phyloP scores from a whole-genome alignment of 2,888 invertebrate species.

The Hypsopygia costalis region DNA sequence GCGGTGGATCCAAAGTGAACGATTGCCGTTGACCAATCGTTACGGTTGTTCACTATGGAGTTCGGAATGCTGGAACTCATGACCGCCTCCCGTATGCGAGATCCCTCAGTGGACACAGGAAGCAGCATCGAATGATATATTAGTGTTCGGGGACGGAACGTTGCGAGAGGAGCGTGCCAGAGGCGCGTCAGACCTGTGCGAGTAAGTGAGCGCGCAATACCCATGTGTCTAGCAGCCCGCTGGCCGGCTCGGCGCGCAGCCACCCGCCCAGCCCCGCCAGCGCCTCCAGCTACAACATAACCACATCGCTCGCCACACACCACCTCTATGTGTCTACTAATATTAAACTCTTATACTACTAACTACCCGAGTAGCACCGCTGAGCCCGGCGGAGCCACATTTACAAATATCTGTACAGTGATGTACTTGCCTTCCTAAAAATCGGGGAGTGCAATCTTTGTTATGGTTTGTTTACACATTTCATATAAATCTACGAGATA shows the following conservation, averaged over 20 bases:
- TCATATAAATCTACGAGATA: not conserved
- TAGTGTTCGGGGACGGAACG: slow-evolving; percentile 18
- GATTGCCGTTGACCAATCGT: too few species aligned
- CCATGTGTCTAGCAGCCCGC: slow-evolving; percentile 77
- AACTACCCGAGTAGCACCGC: not conserved
- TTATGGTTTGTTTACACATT: not conserved
- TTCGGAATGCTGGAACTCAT: too few species aligned
- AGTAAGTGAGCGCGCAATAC: slow-evolving; percentile 81
- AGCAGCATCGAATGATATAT: slow-evolving; percentile 31
- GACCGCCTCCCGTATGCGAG: slow-evolving; percentile 10
- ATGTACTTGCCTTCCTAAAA: not conserved
- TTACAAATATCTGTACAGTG: not conserved
- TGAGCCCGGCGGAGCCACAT: not conserved
- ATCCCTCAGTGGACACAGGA: slow-evolving; percentile 33
- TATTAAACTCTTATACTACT: not conserved
- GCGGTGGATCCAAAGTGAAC: too few species aligned
- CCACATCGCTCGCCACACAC: slow-evolving; percentile 25
- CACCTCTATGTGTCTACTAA: slow-evolving; percentile 6
- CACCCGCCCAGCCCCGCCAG: slow-evolving; percentile 75
- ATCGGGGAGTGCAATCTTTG: slow-evolving; percentile 1
- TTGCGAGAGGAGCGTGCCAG: slow-evolving; percentile 42
- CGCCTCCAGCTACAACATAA: slow-evolving; percentile 79
- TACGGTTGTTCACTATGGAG: too few species aligned
- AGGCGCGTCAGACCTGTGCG: slow-evolving; percentile 76
- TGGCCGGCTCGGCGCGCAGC: slow-evolving; percentile 73